These are phyloP conservation scores for Apis dorsata DNA, from an alignment of 1,140 invertebrate genomes.

Conservation along the genomic window DNA sequence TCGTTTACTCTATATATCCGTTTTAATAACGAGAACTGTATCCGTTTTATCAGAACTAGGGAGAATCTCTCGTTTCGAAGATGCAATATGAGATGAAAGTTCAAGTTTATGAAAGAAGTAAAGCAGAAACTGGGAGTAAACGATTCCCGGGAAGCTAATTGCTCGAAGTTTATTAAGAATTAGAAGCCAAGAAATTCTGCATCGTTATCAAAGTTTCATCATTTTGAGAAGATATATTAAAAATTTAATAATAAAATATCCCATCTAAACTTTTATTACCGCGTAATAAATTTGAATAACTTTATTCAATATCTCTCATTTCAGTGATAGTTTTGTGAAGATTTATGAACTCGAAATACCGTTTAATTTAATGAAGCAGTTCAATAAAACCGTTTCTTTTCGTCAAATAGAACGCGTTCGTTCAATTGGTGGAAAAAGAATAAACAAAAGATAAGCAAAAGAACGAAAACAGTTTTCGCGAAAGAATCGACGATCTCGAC, in stretches of 20 bases:
- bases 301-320: background rate
- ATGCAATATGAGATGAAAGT: too few species aligned
- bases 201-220: background rate
- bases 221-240: background rate
- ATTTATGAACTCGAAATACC: background rate
- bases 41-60: too few species aligned
- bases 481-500: background rate
- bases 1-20: too few species aligned
- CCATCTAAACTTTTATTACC: too few species aligned
- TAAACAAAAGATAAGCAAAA: conserved; percentile 12
- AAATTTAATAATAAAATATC: too few species aligned
- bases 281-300: background rate
- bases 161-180: background rate
- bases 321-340: background rate
- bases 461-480: background rate
- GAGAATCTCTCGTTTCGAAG: too few species aligned
- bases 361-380: background rate
- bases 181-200: background rate
- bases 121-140: too few species aligned
- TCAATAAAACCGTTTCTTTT: background rate
- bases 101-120: too few species aligned
- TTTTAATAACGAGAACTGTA: too few species aligned
- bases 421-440: background rate
- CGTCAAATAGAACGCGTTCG: background rate
- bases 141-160: too few species aligned